phyloP scores from a whole-genome alignment of 2,888 invertebrate genomes.

The Rotaria sp. region DNA sequence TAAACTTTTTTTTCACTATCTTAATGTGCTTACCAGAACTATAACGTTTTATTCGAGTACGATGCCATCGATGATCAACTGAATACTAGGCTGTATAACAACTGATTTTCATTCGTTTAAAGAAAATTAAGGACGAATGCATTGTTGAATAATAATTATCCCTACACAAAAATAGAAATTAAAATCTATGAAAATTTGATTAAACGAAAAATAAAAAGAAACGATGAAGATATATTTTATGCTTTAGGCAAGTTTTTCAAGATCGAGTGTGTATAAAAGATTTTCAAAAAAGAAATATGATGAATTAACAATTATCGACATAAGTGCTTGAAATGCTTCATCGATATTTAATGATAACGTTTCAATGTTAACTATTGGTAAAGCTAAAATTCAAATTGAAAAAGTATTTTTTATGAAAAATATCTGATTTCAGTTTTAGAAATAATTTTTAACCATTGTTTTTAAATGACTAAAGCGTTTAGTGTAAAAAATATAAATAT shows the following conservation, averaged over 20 bases:
- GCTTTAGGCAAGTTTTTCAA: neutral
- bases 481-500: too few species aligned
- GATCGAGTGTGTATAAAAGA: neutral
- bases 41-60: neutral
- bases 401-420: too few species aligned
- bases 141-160: neutral
- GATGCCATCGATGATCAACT: slow-evolving; percentile 9
- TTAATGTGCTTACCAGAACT: neutral
- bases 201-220: neutral
- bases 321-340: neutral
- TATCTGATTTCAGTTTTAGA: too few species aligned
- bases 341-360: neutral
- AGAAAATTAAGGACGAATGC: neutral
- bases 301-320: neutral
- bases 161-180: neutral
- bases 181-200: neutral
- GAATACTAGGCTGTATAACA: neutral
- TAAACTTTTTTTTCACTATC: too few species aligned
- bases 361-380: neutral
- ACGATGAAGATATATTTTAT: neutral
- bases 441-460: too few species aligned
- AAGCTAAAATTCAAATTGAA: neutral
- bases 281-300: neutral
- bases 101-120: neutral
- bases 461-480: too few species aligned